Conservation (phyloP, 2,113 vertebrate species). For the Bothrops jararaca region DNA sequence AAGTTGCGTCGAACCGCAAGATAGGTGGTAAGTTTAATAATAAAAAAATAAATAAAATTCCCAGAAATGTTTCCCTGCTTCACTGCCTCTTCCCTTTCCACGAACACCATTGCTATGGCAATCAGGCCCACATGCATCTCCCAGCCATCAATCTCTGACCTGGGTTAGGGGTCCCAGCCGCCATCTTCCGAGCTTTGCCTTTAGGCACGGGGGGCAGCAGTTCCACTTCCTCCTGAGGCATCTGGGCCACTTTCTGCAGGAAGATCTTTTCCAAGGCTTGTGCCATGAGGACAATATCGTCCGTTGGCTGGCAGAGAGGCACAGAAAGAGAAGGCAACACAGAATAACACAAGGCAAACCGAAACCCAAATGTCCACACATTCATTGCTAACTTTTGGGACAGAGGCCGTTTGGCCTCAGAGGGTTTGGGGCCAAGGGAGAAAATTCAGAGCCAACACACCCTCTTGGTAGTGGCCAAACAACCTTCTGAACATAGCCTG, state of each 20-base stretch:
- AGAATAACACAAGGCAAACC: background rate
- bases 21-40: too few relatives aligned
- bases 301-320: conserved; percentile 81
- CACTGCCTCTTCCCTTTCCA: background rate
- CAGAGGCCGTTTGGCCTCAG: too few relatives aligned
- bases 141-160: conserved; percentile 56
- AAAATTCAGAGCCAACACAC: background rate
- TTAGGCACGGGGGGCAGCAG: conserved; percentile 80
- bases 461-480: background rate
- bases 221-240: conserved; percentile 89
- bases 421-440: background rate
- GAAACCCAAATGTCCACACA: background rate
- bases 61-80: background rate
- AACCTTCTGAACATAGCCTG: background rate
- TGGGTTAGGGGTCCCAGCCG: conserved; percentile 64
- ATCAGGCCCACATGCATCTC: background rate
- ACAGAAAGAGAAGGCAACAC: background rate
- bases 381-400: background rate
- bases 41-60: too few relatives aligned
- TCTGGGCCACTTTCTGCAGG: conserved; percentile 90
- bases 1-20: too few relatives aligned
- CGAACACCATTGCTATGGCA: background rate
- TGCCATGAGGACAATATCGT: conserved; percentile 98
- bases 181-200: conserved; percentile 81
- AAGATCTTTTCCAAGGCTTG: conserved; percentile 96